Evolutionary conservation across 2,113 vertebrate genomes (phyloP).

Genomic region (Sylvia atricapilla): DNA sequence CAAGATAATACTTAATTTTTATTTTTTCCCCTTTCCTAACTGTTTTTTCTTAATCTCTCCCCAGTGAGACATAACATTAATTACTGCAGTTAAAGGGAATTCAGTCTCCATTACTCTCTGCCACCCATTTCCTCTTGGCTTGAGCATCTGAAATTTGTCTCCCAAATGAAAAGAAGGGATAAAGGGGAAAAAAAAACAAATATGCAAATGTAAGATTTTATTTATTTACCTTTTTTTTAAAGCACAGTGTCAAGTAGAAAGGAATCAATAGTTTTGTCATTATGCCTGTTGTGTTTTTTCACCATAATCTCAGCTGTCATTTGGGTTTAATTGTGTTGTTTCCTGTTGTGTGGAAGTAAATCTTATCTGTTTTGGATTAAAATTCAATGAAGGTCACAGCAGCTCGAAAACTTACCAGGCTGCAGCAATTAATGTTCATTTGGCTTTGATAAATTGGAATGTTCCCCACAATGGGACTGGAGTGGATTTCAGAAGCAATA

Average conservation of each 20-base stretch:
- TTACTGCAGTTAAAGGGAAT: slow-evolving; percentile 77
- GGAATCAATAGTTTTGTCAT: slow-evolving; percentile 68
- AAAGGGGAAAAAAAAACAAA: neutral
- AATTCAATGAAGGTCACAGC: slow-evolving; percentile 84
- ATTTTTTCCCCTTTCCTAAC: slow-evolving; percentile 40
- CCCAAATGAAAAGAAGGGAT: slow-evolving; percentile 2
- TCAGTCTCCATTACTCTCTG: slow-evolving; percentile 72
- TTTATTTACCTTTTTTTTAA: slow-evolving; percentile 49
- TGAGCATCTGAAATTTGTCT: slow-evolving; percentile 56
- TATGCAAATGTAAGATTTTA: slow-evolving; percentile 21
- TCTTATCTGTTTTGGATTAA: slow-evolving; percentile 86
- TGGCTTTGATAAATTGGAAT: slow-evolving; percentile 84
- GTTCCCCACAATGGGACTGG: slow-evolving; percentile 76
- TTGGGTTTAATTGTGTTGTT: slow-evolving; percentile 82
- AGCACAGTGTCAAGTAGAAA: slow-evolving; percentile 51
- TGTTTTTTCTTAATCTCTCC: slow-evolving; percentile 73
- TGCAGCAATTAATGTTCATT: slow-evolving; percentile 85
- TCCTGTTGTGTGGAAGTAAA: slow-evolving; percentile 81
- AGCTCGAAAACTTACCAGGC: slow-evolving; percentile 80
- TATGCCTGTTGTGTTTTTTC: slow-evolving; percentile 34
- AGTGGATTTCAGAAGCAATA: slow-evolving; percentile 80
- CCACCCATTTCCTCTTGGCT: slow-evolving; percentile 66
- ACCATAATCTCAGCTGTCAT: slow-evolving; percentile 75
- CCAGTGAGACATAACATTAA: slow-evolving; percentile 78
- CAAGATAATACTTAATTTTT: slow-evolving; percentile 67